phyloP scores from a whole-genome alignment of 2,888 invertebrate genomes.

The Meliscaeva auricollis region DNA sequence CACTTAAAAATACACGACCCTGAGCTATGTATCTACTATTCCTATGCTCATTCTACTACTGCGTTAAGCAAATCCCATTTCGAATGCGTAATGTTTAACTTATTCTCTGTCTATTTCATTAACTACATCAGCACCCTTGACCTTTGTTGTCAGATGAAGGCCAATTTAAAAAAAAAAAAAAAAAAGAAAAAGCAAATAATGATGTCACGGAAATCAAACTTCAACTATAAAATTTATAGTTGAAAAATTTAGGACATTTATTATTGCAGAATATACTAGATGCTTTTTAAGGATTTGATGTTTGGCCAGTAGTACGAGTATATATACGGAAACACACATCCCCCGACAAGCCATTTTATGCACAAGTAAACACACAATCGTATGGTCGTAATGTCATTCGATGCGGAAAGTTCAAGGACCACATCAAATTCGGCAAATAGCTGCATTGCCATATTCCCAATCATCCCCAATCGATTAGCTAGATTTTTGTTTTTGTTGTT shows the following conservation, averaged over 20 bases:
- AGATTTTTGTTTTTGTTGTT: background rate
- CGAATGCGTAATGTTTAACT: conserved; percentile 20
- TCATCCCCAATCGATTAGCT: conserved; percentile 34
- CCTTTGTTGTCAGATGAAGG: conserved; percentile 21
- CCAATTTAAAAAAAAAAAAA: background rate
- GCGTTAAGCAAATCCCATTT: conserved; percentile 13
- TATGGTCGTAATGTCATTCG: conserved; percentile 10
- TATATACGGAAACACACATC: background rate
- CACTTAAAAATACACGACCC: background rate
- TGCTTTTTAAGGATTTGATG: conserved; percentile 7
- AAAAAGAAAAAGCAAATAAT: background rate
- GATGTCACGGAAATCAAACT: conserved; percentile 21
- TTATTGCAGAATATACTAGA: background rate
- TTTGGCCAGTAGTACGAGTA: background rate
- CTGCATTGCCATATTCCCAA: conserved; percentile 16
- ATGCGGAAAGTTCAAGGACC: conserved; percentile 31
- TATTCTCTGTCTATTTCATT: conserved; percentile 6
- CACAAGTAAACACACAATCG: background rate
- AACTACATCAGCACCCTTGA: conserved; percentile 2
- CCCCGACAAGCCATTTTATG: background rate
- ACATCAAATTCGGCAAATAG: conserved; percentile 15
- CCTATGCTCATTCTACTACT: background rate
- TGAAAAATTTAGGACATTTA: background rate
- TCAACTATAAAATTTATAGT: conserved; percentile 23
- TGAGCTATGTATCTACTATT: background rate